Percentiles rank a stretch among this genome's conserved stretches.
Conservation (phyloP, 1,140 invertebrate species). For the Drosophila nannoptera region DNA sequence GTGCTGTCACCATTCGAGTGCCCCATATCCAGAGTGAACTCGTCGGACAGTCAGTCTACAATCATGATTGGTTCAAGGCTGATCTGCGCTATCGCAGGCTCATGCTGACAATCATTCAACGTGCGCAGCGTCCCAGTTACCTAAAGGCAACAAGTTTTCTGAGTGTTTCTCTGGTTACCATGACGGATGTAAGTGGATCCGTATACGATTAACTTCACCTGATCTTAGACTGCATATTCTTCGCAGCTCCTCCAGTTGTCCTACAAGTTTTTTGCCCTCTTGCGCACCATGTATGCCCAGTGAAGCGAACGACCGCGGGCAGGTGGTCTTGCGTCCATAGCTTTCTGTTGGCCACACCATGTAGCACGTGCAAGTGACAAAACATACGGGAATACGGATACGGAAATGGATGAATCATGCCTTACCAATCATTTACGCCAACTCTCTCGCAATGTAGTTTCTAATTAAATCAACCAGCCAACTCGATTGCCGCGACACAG, state of each 20-base stretch:
- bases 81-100: slow-evolving; percentile 52
- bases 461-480: slow-evolving; percentile 68
- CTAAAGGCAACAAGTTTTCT: slow-evolving; percentile 58
- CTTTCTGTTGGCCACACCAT: slow-evolving; percentile 5
- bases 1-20: background rate
- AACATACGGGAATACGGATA: slow-evolving; percentile 19
- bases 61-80: slow-evolving; percentile 55
- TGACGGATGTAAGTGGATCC: slow-evolving; percentile 49
- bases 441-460: slow-evolving; percentile 55
- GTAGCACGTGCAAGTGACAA: slow-evolving; percentile 50
- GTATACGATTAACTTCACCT: background rate
- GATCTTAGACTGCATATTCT: background rate
- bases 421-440: slow-evolving; percentile 66
- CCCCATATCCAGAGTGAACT: slow-evolving; percentile 40
- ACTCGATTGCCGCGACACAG: slow-evolving; percentile 16
- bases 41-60: slow-evolving; percentile 53
- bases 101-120: slow-evolving; percentile 48
- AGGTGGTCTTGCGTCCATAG: slow-evolving; percentile 2
- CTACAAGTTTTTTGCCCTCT: slow-evolving; percentile 63
- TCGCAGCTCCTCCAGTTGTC: slow-evolving; percentile 57
- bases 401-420: slow-evolving; percentile 60
- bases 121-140: slow-evolving; percentile 50
- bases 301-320: slow-evolving; percentile 3
- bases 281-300: slow-evolving; percentile 63
- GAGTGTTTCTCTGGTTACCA: slow-evolving; percentile 53